Conservation (phyloP, 1,140 invertebrate species). For the Dysdera silvatica region DNA sequence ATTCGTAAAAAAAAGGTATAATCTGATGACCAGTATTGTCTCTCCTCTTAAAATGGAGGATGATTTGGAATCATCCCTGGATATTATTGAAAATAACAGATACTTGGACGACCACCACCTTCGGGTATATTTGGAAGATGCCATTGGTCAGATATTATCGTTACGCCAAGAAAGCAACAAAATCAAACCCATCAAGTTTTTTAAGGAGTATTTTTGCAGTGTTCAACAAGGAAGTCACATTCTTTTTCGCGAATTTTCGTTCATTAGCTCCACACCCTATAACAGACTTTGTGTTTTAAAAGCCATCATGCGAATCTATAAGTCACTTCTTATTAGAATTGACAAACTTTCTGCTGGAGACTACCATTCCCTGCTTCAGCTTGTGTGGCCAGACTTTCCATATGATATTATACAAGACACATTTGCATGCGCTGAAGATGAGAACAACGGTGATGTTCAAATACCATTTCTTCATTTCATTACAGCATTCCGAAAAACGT, state of each 20-base stretch:
- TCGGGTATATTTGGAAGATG: slow-evolving; percentile 19
- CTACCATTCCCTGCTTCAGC: slow-evolving; percentile 20
- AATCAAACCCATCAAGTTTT: slow-evolving; percentile 19
- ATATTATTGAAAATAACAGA: not conserved
- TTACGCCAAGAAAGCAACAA: slow-evolving; percentile 12
- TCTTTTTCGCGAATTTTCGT: slow-evolving; percentile 21
- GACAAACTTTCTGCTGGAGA: slow-evolving; percentile 14
- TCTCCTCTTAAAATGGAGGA: too few species aligned
- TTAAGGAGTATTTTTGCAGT: slow-evolving; percentile 27
- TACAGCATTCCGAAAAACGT: slow-evolving; percentile 2
- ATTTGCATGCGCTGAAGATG: not conserved
- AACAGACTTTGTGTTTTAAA: slow-evolving; percentile 24
- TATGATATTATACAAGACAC: not conserved
- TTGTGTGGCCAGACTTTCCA: slow-evolving; percentile 21
- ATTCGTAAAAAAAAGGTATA: too few species aligned
- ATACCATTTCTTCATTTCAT: slow-evolving; percentile 10
- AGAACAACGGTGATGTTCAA: not conserved
- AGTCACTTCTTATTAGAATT: slow-evolving; percentile 13
- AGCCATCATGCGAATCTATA: slow-evolving; percentile 19
- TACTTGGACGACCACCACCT: slow-evolving; percentile 19
- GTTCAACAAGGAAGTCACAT: slow-evolving; percentile 28
- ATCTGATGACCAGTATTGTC: too few species aligned
- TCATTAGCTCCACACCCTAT: slow-evolving; percentile 21
- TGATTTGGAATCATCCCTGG: not conserved
- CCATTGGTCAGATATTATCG: slow-evolving; percentile 18